A percentile compares a stretch with the other conserved stretches of the same genome.
Conservation (phyloP, 2,113 vertebrate genomes). For the Mustela nigripes region DNA sequence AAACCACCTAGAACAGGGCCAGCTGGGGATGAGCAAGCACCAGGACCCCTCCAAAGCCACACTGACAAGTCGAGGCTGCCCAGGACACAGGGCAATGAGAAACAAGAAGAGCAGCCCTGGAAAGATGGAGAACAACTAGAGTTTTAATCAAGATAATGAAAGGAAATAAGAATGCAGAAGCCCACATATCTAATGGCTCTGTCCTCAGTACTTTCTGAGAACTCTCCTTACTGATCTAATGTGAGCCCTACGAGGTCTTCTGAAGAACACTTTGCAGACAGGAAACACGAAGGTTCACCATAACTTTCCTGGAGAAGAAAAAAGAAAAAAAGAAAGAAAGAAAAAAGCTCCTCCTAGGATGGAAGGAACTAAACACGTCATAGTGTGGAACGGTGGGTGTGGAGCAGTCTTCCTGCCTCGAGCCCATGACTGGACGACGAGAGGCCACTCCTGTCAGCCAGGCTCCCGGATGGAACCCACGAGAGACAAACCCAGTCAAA, state of each 20-base stretch:
- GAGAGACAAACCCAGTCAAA: background rate
- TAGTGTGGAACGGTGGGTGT: accelerated
- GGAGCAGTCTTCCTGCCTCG: background rate
- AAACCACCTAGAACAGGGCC: too few species aligned
- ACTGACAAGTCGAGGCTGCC: background rate
- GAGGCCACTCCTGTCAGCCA: background rate
- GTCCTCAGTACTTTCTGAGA: background rate
- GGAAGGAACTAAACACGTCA: background rate
- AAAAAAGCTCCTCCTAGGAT: background rate
- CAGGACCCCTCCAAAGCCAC: background rate
- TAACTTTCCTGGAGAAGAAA: background rate
- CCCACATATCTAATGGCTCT: background rate
- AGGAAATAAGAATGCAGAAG: background rate
- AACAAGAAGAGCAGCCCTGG: background rate
- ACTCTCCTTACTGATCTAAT: background rate
- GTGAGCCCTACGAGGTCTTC: background rate
- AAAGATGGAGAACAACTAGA: background rate
- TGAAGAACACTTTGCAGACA: background rate
- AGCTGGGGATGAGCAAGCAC: background rate
- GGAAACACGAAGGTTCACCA: background rate
- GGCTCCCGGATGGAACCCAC: background rate
- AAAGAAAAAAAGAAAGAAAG: too few species aligned
- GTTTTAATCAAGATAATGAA: background rate
- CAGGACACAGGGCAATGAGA: background rate
- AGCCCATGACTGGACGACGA: background rate